phyloP scores from a whole-genome alignment of 2,888 invertebrate species.

The Chalcis sispes region DNA sequence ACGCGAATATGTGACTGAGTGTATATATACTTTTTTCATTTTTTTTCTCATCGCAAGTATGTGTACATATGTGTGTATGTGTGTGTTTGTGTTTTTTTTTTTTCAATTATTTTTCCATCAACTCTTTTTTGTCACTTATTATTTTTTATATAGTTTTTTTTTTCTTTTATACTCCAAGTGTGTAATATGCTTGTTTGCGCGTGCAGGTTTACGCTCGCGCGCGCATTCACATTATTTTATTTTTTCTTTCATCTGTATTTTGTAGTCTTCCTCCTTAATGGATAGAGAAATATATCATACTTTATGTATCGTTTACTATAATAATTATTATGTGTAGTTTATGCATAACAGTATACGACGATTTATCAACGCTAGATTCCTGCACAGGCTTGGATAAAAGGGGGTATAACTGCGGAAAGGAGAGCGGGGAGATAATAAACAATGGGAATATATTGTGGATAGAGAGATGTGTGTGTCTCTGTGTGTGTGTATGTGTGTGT shows the following conservation, averaged over 20 bases:
- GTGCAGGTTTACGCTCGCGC: conserved; percentile 48
- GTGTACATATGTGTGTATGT: conserved; percentile 10
- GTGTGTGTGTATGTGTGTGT: background rate
- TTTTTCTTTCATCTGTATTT: conserved; percentile 57
- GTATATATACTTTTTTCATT: background rate
- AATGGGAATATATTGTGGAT: no score
- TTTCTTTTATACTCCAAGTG: conserved; percentile 51
- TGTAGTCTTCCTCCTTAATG: conserved; percentile 71
- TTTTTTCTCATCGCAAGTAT: conserved; percentile 1
- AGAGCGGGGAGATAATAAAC: conserved; percentile 41
- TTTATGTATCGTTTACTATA: conserved; percentile 76
- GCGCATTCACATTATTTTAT: conserved; percentile 45
- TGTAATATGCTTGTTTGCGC: conserved; percentile 47
- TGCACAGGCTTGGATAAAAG: conserved; percentile 60
- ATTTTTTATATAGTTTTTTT: conserved; percentile 25
- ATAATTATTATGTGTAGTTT: conserved; percentile 76
- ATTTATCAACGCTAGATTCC: conserved; percentile 74
- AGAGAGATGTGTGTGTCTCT: background rate
- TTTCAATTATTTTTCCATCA: background rate
- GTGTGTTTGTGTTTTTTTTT: background rate
- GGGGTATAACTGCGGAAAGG: conserved; percentile 37
- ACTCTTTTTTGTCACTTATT: background rate
- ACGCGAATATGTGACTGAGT: conserved; percentile 11
- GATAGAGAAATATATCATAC: conserved; percentile 76
- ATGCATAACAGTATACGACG: conserved; percentile 74